phyloP scores from a whole-genome alignment of 1,140 invertebrate species.

The Drosophila miranda region DNA sequence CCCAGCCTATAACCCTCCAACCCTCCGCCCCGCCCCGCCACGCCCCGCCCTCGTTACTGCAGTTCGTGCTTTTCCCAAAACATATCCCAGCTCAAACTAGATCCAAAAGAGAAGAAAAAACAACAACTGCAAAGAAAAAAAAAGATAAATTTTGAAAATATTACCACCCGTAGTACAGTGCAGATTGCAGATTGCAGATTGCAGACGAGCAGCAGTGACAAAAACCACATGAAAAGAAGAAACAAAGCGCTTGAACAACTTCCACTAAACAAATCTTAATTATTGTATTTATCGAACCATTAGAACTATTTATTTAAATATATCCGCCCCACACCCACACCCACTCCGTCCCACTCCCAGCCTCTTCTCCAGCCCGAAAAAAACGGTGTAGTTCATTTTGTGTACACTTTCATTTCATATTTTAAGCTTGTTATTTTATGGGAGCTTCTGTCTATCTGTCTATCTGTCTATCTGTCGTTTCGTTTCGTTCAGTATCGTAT shows the following conservation, averaged over 20 bases:
- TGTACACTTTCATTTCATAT: conserved; percentile 50
- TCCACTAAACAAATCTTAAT: conserved; percentile 40
- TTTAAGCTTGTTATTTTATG: conserved; percentile 30
- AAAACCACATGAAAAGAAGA: conserved; percentile 32
- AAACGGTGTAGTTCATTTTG: conserved; percentile 30
- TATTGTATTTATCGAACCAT: conserved; percentile 32
- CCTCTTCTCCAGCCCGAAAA: conserved; percentile 7
- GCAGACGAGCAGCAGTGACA: conserved; percentile 76
- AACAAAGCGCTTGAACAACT: conserved; percentile 49
- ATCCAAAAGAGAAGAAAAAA: conserved; percentile 22
- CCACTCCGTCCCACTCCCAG: too few relatives aligned
- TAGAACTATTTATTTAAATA: conserved; percentile 38
- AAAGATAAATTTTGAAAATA: conserved; percentile 8
- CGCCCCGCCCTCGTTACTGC: background rate
- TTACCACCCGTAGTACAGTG: conserved; percentile 27
- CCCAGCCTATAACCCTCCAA: too few relatives aligned
- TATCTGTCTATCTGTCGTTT: conserved; percentile 8
- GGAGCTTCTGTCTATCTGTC: conserved; percentile 28
- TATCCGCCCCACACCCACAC: conserved; percentile 4
- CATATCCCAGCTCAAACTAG: conserved; percentile 2
- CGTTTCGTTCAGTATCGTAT: conserved; percentile 10
- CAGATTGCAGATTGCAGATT: conserved; percentile 18
- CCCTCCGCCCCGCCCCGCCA: too few relatives aligned
- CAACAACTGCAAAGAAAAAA: conserved; percentile 24
- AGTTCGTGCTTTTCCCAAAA: background rate